Conservation (phyloP, 2,113 vertebrate species). For the Pyxicephalus adspersus region DNA sequence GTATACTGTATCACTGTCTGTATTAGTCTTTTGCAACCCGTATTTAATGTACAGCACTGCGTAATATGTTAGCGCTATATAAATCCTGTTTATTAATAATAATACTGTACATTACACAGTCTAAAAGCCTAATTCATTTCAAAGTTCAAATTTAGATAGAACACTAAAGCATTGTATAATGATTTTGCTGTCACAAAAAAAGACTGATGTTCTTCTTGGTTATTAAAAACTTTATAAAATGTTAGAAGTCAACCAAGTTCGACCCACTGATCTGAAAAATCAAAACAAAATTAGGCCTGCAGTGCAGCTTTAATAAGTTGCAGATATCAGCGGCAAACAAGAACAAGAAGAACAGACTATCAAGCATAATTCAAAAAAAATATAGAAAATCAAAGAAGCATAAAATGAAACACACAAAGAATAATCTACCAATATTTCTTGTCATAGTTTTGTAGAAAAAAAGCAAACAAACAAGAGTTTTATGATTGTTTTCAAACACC, state of each 20-base stretch:
- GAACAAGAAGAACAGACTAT: conserved; percentile 31
- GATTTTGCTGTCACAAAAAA: not conserved
- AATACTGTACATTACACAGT: no score
- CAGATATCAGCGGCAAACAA: conserved; percentile 2
- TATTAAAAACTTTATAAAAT: conserved; percentile 17
- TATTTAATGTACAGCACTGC: no score
- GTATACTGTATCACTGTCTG: no score
- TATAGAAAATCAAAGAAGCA: conserved; percentile 47
- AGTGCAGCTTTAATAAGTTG: conserved; percentile 26
- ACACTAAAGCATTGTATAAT: no score
- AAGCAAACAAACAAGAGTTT: conserved; percentile 13
- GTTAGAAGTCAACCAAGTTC: conserved; percentile 31
- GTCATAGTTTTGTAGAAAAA: conserved; percentile 22
- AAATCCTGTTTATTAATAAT: no score
- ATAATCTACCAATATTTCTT: conserved; percentile 22
- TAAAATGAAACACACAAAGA: conserved; percentile 44
- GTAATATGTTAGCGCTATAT: no score
- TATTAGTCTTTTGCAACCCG: no score
- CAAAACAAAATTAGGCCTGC: conserved; percentile 30
- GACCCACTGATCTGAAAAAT: conserved; percentile 47
- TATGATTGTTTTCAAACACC: not conserved
- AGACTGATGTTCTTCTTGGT: not conserved
- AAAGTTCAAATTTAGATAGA: no score
- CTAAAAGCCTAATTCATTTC: no score
- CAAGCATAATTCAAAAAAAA: conserved; percentile 36